Evolutionary conservation across 2,888 invertebrate species (phyloP).

Genomic region (Caenorhabditis sp.): DNA sequence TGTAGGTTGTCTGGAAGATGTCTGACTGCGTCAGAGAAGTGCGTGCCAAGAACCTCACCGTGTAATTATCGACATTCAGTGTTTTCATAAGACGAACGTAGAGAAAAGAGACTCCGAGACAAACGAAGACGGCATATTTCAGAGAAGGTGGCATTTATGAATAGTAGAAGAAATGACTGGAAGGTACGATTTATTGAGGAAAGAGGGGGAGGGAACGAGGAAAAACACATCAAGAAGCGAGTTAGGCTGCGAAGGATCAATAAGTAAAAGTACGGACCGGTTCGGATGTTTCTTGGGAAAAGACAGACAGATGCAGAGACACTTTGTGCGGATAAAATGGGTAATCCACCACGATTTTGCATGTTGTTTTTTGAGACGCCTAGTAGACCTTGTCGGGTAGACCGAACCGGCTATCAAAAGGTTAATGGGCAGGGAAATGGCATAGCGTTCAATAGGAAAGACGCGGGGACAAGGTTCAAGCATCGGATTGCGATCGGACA

Average conservation of each 20-base stretch:
- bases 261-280: constrained; percentile 53
- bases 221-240: constrained; percentile 17
- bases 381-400: neutral
- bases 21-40: neutral
- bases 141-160: constrained; percentile 32
- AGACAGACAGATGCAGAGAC: neutral
- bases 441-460: constrained; percentile 4
- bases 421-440: constrained; percentile 15
- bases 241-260: constrained; percentile 27
- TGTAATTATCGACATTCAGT: constrained; percentile 16
- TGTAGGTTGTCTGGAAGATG: constrained; percentile 33
- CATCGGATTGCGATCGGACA: constrained; percentile 26
- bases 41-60: constrained; percentile 14
- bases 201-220: neutral
- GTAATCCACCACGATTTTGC: neutral
- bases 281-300: constrained; percentile 14
- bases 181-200: constrained; percentile 10
- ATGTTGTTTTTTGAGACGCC: neutral
- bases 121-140: constrained; percentile 31
- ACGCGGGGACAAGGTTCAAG: constrained; percentile 36
- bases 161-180: constrained; percentile 16
- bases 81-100: constrained; percentile 39
- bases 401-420: constrained; percentile 1
- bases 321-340: neutral
- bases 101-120: constrained; percentile 28